Base-by-base conservation (phyloP, 2,113 vertebrate genomes). In the Mixornis gularis region DNA sequence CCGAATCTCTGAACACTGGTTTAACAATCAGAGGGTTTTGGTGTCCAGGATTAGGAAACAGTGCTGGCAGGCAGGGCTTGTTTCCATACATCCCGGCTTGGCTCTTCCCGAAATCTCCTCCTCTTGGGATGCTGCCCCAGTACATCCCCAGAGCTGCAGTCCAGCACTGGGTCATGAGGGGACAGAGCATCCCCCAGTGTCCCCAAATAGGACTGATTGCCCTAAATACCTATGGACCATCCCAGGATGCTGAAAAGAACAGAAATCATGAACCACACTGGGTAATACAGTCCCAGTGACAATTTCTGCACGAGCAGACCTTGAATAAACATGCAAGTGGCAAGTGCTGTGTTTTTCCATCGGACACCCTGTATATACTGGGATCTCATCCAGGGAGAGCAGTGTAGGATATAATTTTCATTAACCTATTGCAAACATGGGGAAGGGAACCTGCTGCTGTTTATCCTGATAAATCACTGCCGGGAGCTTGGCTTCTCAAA, bases 21-120 rank as follows among this genome's bases (percentile, higher is more conserved):
- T 95, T 95, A 92, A 77, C 76, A 0, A 95, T 93, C 94, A 94
- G 79, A 74, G 69, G 6, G 6, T 53, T 94, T 90, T 73, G 76
- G 93, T 83, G 79, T 66, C 89, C 13, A 14, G 90, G 90, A 91
- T 94, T 87, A 89, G 90, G 92, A 95, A 95, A 92, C 43, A 66
- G 64, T 7, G 1, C 53, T 94, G 93, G 92, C 92, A 91, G 80
- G 38, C 64, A 91, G 79, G 34, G 55, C 3, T 93, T 79, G 66
- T 95, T 95, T 95, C 94, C 90, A 70, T 88, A 69, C 79, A 70
- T 52, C 78, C 25, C 8, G 24, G 77, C 40, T 82, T 24, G 12
- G 58, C 79, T 86, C 40, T 83, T 92, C 79, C 80, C 17, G 0
- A 94, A 82, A 94, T 85, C 83, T 77, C 30, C 46, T 94, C 78